These are phyloP conservation scores for Charanyca ferruginea DNA, from an alignment of 2,888 invertebrate genomes.

Conservation along the genomic window DNA sequence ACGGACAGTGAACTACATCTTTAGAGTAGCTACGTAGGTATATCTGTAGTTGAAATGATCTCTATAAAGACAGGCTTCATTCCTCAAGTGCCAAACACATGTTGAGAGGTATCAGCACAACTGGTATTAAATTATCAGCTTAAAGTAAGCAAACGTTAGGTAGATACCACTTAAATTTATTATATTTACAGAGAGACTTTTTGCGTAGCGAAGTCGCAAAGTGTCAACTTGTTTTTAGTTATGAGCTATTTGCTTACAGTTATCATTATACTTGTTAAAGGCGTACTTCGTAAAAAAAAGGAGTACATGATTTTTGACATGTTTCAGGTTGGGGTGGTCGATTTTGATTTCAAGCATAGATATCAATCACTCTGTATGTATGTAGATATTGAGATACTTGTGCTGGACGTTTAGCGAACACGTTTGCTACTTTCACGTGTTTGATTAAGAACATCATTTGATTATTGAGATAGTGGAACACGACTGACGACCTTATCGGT, in stretches of 20 bases:
- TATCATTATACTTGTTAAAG: no score
- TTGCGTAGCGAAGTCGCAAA: no score
- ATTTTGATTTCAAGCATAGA: neutral
- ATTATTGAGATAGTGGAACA: conserved; percentile 1
- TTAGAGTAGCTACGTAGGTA: neutral
- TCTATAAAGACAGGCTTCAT: neutral
- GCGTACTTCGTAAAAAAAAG: no score
- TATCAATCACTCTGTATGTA: no score
- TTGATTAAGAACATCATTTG: neutral
- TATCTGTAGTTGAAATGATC: conserved; percentile 5
- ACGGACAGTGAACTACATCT: neutral
- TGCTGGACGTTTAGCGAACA: neutral
- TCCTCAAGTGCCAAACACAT: neutral
- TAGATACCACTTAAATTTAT: no score
- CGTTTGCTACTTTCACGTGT: neutral
- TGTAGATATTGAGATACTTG: neutral
- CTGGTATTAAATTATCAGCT: neutral
- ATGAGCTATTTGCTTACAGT: no score
- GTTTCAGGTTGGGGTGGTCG: neutral
- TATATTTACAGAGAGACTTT: no score
- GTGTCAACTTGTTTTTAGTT: no score
- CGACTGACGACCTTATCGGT: neutral
- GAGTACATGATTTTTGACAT: no score
- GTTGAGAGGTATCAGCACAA: neutral
- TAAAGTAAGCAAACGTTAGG: no score